Conservation (phyloP, 2,797 vertebrate species). For the Jordanella pulchra region DNA sequence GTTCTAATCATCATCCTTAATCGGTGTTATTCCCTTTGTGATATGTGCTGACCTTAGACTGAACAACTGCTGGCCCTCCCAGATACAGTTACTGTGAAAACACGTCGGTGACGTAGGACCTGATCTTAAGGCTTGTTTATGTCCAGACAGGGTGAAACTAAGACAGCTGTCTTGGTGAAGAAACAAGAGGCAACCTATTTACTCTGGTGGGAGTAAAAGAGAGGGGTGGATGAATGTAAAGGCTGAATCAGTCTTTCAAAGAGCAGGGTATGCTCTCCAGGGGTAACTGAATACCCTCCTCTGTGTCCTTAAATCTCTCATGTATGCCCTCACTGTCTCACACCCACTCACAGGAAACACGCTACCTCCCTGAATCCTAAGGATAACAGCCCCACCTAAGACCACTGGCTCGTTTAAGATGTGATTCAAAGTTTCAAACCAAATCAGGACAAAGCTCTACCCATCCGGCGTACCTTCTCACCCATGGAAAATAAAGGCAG, state of each 20-base stretch:
- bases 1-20: neutral
- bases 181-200: conserved; percentile 48
- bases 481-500: neutral
- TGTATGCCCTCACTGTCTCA: conserved; percentile 51
- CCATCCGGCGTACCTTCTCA: conserved; percentile 3
- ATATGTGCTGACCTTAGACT: neutral
- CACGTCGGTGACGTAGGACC: conserved; percentile 4
- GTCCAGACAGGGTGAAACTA: conserved; percentile 27
- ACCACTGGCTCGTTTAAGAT: conserved; percentile 57
- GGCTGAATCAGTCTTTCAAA: conserved; percentile 36
- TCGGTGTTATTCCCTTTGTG: neutral
- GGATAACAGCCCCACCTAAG: conserved; percentile 63
- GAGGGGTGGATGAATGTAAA: conserved; percentile 33
- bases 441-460: conserved; percentile 24
- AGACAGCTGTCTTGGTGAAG: conserved; percentile 23
- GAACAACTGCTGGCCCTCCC: neutral
- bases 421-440: conserved; percentile 34
- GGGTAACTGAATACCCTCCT: conserved; percentile 60
- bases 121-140: conserved; percentile 32
- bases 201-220: conserved; percentile 17
- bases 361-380: conserved; percentile 34
- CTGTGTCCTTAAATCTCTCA: conserved; percentile 54
- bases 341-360: conserved; percentile 52
- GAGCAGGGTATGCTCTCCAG: conserved; percentile 53
- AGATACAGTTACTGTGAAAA: conserved; percentile 9